Conservation (phyloP, 2,888 invertebrate genomes). For the Chesias legatella region DNA sequence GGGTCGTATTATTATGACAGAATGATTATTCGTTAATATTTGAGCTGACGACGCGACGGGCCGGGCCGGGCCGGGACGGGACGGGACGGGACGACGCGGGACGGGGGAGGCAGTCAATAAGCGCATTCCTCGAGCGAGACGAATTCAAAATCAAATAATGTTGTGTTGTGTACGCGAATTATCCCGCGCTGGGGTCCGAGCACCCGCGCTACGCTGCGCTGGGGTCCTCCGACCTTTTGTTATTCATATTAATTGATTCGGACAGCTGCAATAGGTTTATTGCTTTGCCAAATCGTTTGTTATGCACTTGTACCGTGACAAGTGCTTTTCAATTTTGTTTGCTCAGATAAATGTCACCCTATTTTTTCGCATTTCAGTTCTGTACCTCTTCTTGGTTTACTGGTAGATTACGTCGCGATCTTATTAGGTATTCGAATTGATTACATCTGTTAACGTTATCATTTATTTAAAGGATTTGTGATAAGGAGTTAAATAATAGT, state of each 20-base stretch:
- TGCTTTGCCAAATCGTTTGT: constrained; percentile 13
- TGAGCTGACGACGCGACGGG: too few species aligned
- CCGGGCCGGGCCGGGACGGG: too few species aligned
- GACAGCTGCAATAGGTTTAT: constrained; percentile 28
- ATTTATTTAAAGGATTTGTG: too few species aligned
- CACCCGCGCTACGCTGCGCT: constrained; percentile 46
- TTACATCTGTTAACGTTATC: too few species aligned
- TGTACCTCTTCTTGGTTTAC: too few species aligned
- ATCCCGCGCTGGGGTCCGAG: constrained; percentile 18
- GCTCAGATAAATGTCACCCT: not conserved
- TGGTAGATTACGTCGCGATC: too few species aligned
- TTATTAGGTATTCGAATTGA: too few species aligned
- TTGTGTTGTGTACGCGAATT: constrained; percentile 53
- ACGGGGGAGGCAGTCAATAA: constrained; percentile 54
- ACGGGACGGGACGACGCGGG: not conserved
- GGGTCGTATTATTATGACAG: too few species aligned
- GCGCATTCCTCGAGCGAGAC: constrained; percentile 62
- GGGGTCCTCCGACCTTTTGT: constrained; percentile 4
- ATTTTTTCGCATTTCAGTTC: too few species aligned
- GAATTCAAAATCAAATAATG: constrained; percentile 79
- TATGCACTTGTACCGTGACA: constrained; percentile 8
- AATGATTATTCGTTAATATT: too few species aligned
- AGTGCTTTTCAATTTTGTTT: not conserved
- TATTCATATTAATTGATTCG: constrained; percentile 31
- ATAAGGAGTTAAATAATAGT: too few species aligned